phyloP scores from a whole-genome alignment of 1,140 invertebrate genomes.

The Manduca sexta region DNA sequence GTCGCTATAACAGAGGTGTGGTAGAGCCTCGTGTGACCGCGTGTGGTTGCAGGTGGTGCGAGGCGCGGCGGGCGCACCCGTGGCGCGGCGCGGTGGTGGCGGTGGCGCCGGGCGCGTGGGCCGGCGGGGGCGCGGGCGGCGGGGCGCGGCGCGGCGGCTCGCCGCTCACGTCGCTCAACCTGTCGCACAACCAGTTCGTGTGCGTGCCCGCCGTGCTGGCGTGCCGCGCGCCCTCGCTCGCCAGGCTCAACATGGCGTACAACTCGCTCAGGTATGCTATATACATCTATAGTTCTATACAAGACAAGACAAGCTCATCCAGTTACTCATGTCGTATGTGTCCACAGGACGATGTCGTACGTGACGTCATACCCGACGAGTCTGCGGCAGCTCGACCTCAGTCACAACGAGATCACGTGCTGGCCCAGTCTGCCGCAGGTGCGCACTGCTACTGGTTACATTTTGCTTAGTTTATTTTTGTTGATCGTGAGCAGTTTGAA shows the following conservation, averaged over 20 bases:
- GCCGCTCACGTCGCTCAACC: conserved; percentile 84
- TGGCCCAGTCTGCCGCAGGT: conserved; percentile 88
- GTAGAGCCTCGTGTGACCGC: background rate
- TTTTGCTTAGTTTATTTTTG: no score
- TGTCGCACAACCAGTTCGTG: conserved; percentile 93
- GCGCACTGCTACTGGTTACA: conserved; percentile 3
- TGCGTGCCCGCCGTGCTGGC: conserved; percentile 90
- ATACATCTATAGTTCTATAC: background rate
- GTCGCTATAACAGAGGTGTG: no score
- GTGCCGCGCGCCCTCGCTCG: conserved; percentile 89
- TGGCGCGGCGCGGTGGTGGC: conserved; percentile 77
- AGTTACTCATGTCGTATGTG: background rate
- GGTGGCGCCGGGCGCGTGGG: conserved; percentile 75
- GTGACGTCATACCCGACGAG: conserved; percentile 91
- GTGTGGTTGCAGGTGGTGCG: conserved; percentile 32
- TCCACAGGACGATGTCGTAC: conserved; percentile 83
- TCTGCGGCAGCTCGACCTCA: conserved; percentile 93
- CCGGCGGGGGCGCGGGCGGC: conserved; percentile 76
- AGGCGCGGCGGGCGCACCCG: conserved; percentile 79
- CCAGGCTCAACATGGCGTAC: conserved; percentile 91
- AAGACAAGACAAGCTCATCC: background rate
- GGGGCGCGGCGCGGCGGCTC: conserved; percentile 74
- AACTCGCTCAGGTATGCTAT: conserved; percentile 78
- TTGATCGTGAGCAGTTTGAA: no score
- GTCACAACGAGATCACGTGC: conserved; percentile 91